Evolutionary conservation across 2,888 invertebrate genomes (phyloP).

Genomic region (Hofmannophila pseudospretella): DNA sequence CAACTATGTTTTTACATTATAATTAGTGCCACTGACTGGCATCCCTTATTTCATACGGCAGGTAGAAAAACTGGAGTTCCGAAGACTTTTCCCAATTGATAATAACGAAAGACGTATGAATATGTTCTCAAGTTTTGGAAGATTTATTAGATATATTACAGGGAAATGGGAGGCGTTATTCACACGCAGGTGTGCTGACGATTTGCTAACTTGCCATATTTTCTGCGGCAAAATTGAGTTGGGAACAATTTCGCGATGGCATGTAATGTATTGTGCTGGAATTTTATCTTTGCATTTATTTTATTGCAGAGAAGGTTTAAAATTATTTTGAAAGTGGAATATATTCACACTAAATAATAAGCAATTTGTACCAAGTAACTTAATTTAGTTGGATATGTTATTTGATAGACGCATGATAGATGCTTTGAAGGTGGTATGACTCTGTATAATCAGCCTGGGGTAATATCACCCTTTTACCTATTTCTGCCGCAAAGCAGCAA

Average conservation of each 20-base stretch:
- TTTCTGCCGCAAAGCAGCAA: too few species aligned
- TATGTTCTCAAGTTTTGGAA: slow-evolving; percentile 55
- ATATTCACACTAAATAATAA: too few species aligned
- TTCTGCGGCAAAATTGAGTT: slow-evolving; percentile 63
- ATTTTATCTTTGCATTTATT: background rate
- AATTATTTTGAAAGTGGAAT: too few species aligned
- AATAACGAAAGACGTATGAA: slow-evolving; percentile 48
- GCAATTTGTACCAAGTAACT: too few species aligned
- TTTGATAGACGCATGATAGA: too few species aligned
- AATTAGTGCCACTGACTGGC: too few species aligned
- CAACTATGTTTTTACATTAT: too few species aligned
- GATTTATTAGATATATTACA: slow-evolving; percentile 71
- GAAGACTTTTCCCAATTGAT: slow-evolving; percentile 26
- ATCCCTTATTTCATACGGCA: background rate
- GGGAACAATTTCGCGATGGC: slow-evolving; percentile 30
- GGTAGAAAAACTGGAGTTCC: too few species aligned
- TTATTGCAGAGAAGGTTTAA: background rate
- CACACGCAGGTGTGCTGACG: slow-evolving; percentile 72
- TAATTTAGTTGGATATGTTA: too few species aligned
- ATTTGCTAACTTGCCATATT: slow-evolving; percentile 73
- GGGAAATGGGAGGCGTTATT: slow-evolving; percentile 66
- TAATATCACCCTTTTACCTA: too few species aligned
- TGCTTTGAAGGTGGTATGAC: too few species aligned
- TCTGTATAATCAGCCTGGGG: too few species aligned
- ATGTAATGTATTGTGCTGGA: slow-evolving; percentile 18